A percentile compares a stretch with the other conserved stretches of the same genome.
phyloP scores from a whole-genome alignment of 2,888 invertebrate genomes.

The Scaptomyza reducta region DNA sequence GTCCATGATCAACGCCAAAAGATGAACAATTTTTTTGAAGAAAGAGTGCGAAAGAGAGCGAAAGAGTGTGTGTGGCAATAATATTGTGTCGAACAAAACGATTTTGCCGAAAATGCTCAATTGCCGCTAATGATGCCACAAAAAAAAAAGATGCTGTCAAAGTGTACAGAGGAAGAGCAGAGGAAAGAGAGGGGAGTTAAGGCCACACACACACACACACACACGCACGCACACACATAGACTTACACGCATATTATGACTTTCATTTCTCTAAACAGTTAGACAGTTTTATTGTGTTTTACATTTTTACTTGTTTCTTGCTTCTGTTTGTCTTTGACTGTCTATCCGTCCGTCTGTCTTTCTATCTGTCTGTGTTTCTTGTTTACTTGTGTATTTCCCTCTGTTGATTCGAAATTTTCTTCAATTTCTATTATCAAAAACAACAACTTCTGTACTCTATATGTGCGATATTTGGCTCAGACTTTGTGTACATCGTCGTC shows the following conservation, averaged over 20 bases:
- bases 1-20: conserved; percentile 65
- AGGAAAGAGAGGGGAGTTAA: not conserved
- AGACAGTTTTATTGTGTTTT: conserved; percentile 78
- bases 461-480: conserved; percentile 62
- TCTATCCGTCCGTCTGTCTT: conserved; percentile 35
- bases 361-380: conserved; percentile 39
- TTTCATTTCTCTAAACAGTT: conserved; percentile 76
- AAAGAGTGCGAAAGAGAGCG: not conserved
- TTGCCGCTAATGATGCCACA: conserved; percentile 57
- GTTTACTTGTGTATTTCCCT: conserved; percentile 59
- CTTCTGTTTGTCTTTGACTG: conserved; percentile 33
- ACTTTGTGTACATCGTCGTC: not conserved
- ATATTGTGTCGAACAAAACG: conserved; percentile 48
- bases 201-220: not conserved
- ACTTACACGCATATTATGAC: conserved; percentile 54
- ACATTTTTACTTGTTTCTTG: conserved; percentile 45
- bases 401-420: conserved; percentile 70
- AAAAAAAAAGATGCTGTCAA: conserved; percentile 47
- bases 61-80: conserved; percentile 27
- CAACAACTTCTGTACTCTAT: conserved; percentile 50
- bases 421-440: conserved; percentile 70
- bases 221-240: not conserved
- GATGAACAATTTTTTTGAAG: conserved; percentile 3
- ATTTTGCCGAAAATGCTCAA: conserved; percentile 57
- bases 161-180: not conserved